Evolutionary conservation across 1,140 invertebrate genomes (phyloP), one percentile per base, ranked within the genome.

Genomic region (Drosophila quadrilineata): DNA sequence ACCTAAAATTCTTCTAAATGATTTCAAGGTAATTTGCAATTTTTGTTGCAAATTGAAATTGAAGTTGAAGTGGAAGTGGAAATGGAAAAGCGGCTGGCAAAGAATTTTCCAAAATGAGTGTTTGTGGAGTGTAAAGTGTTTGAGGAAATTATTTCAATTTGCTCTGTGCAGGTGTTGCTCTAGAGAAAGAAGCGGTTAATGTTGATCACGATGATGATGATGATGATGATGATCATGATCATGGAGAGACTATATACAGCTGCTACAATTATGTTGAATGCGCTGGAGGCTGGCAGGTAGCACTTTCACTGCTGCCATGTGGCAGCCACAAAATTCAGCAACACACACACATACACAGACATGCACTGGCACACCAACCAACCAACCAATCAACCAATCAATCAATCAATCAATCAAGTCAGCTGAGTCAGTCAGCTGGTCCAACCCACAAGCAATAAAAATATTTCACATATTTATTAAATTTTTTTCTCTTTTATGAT

Each of bases 401-500:
- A 5, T 26, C 40, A 28, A 50, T 64, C 70, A 58, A 59, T 72
- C 57, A 68, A 58, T 65, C 52, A 73, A 19, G 21, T n/a, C 36
- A 33, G 40, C n/a, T 65, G 66, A 60, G 63, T 70, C 59, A 70
- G 38, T 57, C 54, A 68, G 19, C 24, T 14, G 14, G 28, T 22
- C n/a, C 54, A 66, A 33, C 59, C 69, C 57, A 79, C 59, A 70
- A 50, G 5, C 40, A 62, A 67, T 67, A 70, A 71, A 52, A 66
- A 58, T 22, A 69, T 41, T 52, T 43, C 17, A 40, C 10, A 22
- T 38, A 28, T 49, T 49, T 50, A 4, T 48, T 38, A 9, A 9
- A 8, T 58, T 46, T 50, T 54, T 67, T 28, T 66, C 71, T 70
- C 65, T 59, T 79, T 69, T 71, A 76, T 75, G 53, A 58, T 41